A percentile compares a stretch with the other conserved stretches of the same genome.
Conservation (phyloP, 2,113 vertebrate genomes). For the Hydrochoerus hydrochaeris region DNA sequence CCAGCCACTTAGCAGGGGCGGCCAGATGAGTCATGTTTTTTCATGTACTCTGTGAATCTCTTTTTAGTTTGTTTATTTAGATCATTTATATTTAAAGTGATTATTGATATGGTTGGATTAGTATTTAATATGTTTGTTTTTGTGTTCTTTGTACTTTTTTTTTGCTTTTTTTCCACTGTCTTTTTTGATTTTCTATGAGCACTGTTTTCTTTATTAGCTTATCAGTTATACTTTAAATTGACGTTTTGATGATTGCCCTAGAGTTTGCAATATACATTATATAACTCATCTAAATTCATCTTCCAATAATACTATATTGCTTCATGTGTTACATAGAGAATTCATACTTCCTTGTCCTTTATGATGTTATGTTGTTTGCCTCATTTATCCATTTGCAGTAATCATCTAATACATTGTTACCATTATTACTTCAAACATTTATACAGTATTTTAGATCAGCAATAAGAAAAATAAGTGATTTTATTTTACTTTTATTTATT, state of each 20-base stretch:
- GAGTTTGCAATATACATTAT: neutral
- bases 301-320: neutral
- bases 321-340: neutral
- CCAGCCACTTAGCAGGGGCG: too few relatives aligned
- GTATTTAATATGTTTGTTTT: neutral
- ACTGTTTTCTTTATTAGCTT: constrained; percentile 13
- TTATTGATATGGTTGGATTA: neutral
- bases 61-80: constrained; percentile 16
- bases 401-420: neutral
- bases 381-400: neutral
- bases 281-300: neutral
- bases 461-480: constrained; percentile 10
- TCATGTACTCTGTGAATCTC: neutral
- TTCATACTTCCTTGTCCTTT: neutral
- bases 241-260: neutral
- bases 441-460: neutral
- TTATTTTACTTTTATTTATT: constrained; percentile 15
- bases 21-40: neutral
- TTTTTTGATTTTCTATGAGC: constrained; percentile 30
- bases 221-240: neutral
- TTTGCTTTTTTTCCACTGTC: neutral
- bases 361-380: neutral
- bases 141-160: neutral
- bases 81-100: constrained; percentile 12
- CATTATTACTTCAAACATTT: neutral